These are phyloP conservation scores for Tetragonula clypearis DNA, from an alignment of 1,140 invertebrate species.

Conservation along the genomic window DNA sequence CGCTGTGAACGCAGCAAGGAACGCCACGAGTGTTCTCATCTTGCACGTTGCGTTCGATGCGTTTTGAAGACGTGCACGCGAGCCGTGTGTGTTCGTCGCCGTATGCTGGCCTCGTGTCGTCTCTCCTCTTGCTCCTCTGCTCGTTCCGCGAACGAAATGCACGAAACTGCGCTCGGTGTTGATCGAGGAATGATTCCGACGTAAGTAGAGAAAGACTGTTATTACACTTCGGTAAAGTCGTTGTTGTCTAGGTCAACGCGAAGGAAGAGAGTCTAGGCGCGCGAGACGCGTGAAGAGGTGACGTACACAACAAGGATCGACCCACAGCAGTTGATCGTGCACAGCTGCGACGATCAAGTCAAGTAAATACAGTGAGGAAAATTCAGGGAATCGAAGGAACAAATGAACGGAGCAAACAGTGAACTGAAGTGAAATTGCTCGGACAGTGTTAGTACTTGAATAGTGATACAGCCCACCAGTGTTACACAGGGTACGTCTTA, in stretches of 20 bases:
- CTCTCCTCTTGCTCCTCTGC: not conserved
- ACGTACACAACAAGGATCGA: too few relatives aligned
- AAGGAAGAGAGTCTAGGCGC: too few relatives aligned
- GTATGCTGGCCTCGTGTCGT: not conserved
- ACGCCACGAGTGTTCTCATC: constrained; percentile 72
- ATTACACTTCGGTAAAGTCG: not conserved
- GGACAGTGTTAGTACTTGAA: constrained; percentile 18
- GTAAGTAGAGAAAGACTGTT: not conserved
- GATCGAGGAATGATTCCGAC: not conserved
- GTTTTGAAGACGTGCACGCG: constrained; percentile 24
- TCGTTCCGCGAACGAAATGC: not conserved
- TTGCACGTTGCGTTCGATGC: constrained; percentile 49
- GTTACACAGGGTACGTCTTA: not conserved
- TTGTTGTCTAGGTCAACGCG: too few relatives aligned
- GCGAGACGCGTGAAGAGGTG: too few relatives aligned
- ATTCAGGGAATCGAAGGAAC: not conserved
- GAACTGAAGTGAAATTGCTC: constrained; percentile 9
- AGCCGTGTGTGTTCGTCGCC: constrained; percentile 6
- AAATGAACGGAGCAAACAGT: not conserved
- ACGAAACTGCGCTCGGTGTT: not conserved
- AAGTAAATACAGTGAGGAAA: not conserved
- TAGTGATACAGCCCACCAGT: constrained; percentile 11
- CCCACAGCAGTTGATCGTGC: too few relatives aligned
- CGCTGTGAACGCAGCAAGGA: constrained; percentile 81
- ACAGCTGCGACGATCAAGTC: not conserved